Evolutionary conservation across 2,113 vertebrate genomes (phyloP).

Genomic region (Toxostoma redivivum): DNA sequence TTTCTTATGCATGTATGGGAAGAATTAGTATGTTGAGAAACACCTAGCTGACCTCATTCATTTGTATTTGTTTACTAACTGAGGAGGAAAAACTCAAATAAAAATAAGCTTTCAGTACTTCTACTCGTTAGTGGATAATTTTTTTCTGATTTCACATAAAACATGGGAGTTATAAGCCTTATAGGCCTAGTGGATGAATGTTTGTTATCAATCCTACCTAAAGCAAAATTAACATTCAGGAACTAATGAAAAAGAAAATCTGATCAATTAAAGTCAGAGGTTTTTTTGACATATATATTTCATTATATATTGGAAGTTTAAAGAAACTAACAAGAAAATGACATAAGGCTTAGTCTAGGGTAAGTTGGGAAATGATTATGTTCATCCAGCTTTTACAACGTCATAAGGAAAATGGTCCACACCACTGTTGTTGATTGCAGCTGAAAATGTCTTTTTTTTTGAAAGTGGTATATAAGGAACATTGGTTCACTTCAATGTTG

Average conservation of each 20-base stretch:
- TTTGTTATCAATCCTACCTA: not conserved
- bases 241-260: not conserved
- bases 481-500: not conserved
- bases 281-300: not conserved
- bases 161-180: not conserved
- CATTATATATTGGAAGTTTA: not conserved
- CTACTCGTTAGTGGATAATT: not conserved
- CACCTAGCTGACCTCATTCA: not conserved
- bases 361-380: not conserved
- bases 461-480: not conserved
- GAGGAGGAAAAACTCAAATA: not conserved
- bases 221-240: not conserved
- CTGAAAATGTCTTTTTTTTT: not conserved
- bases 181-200: not conserved
- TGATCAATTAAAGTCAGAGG: not conserved
- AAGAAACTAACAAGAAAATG: not conserved
- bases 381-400: not conserved
- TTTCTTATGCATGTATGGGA: not conserved
- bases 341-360: not conserved
- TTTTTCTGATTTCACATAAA: not conserved
- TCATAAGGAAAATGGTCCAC: not conserved
- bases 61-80: not conserved
- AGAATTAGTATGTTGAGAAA: not conserved
- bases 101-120: not conserved
- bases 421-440: not conserved